Percentiles rank a stretch among this genome's conserved stretches.
phyloP scores from a whole-genome alignment of 2,113 vertebrate genomes.

The Neogale vison region DNA sequence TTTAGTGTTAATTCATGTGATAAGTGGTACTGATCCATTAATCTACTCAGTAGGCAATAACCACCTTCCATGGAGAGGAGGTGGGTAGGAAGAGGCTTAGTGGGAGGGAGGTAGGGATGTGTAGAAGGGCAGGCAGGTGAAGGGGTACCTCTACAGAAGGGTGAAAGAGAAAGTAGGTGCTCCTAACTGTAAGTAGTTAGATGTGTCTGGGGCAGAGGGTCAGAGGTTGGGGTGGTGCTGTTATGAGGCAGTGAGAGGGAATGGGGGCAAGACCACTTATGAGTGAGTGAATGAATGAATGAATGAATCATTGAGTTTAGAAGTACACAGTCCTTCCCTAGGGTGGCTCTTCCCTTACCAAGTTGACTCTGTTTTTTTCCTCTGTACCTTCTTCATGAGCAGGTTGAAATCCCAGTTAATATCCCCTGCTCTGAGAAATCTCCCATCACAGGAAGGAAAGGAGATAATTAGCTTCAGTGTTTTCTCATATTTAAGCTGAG shows the following conservation, averaged over 20 bases:
- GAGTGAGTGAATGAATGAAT: background rate
- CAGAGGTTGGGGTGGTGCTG: background rate
- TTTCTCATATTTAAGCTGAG: constrained; percentile 28
- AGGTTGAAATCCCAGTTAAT: background rate
- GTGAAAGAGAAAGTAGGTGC: background rate
- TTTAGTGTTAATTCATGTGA: background rate
- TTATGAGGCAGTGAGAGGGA: background rate
- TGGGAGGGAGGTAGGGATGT: background rate
- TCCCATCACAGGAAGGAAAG: background rate
- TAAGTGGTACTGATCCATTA: background rate
- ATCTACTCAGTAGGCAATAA: background rate
- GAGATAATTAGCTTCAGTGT: constrained; percentile 1
- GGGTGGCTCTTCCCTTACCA: background rate
- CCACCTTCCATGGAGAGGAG: background rate
- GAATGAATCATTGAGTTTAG: background rate
- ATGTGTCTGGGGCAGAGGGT: background rate
- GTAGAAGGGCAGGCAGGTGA: background rate
- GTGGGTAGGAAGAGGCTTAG: background rate
- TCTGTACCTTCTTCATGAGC: background rate
- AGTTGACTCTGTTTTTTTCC: background rate
- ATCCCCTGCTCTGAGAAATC: background rate
- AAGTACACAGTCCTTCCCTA: background rate
- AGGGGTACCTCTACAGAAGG: background rate
- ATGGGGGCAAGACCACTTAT: background rate
- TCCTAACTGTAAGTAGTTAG: background rate